Percentiles rank a stretch among this genome's conserved stretches.
Evolutionary conservation across 2,888 invertebrate species (phyloP).

Genomic region (Caenorhabditis doughertyi): DNA sequence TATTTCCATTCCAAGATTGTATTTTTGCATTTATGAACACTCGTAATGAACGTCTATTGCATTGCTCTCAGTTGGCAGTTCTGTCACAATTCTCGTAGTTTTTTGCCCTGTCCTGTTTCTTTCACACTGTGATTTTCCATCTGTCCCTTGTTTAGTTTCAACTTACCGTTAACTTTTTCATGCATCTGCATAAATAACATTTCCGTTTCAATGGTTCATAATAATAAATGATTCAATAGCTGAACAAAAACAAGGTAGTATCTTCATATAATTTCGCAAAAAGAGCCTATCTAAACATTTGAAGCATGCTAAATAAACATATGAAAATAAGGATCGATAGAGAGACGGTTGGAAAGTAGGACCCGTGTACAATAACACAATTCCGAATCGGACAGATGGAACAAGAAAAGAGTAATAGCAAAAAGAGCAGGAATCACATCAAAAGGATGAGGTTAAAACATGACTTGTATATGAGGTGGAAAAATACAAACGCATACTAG

Average conservation of each 20-base stretch:
- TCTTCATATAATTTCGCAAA: slow-evolving; percentile 34
- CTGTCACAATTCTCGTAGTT: not conserved
- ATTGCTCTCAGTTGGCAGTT: slow-evolving; percentile 16
- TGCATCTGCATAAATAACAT: slow-evolving; percentile 27
- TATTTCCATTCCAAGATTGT: not conserved
- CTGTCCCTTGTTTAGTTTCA: slow-evolving; percentile 27
- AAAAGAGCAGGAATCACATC: slow-evolving; percentile 19
- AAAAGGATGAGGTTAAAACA: slow-evolving; percentile 36
- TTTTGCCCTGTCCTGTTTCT: slow-evolving; percentile 2
- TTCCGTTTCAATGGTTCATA: slow-evolving; percentile 4
- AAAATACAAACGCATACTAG: slow-evolving; percentile 4
- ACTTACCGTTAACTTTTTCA: not conserved
- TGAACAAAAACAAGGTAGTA: slow-evolving; percentile 2
- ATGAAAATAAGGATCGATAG: slow-evolving; percentile 1
- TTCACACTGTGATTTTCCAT: slow-evolving; percentile 26
- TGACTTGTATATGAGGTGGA: slow-evolving; percentile 44
- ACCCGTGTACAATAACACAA: slow-evolving; percentile 51
- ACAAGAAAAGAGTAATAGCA: slow-evolving; percentile 27
- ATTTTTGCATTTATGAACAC: slow-evolving; percentile 52
- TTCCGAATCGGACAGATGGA: slow-evolving; percentile 38
- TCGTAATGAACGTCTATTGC: slow-evolving; percentile 1
- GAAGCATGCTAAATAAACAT: slow-evolving; percentile 28
- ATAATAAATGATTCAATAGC: slow-evolving; percentile 43
- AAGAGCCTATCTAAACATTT: not conserved
- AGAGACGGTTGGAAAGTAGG: slow-evolving; percentile 9